Evolutionary conservation across 2,888 invertebrate species (phyloP), one percentile per base, ranked within the genome.

Genomic region (Galerucella nymphaeae): DNA sequence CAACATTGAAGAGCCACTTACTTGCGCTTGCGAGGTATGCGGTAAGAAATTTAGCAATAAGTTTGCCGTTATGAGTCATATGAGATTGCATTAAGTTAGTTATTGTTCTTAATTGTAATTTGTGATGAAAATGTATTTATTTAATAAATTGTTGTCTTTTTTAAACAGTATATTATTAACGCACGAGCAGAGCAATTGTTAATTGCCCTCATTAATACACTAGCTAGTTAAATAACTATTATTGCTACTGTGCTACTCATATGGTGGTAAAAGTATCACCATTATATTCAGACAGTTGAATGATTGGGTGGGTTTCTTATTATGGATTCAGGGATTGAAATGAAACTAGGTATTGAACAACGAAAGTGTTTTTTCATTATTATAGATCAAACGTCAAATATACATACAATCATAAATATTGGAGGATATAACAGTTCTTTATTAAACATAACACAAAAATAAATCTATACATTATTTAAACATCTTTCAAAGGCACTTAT

Each of bases 11-110:
- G 82, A 83, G 73, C 76, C 70, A 0, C 78, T 81, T 72, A 80
- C 73, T n/a, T 77, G 74, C 45, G 76, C 79, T 63, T 83, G 83
- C 62, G 75, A 78, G 9, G 76, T 80, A n/a, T 83, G 83, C 58
- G 78, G 80, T 0, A 83, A 81, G 61, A 73, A 72, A 53, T 81
- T 81, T 55, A 75, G 71, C 6, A 73, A 75, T 13, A 70, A 66
- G 50, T 76, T 76, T 71, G 80, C 80, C 16, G 75, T 80, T 53
- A 59, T 73, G 38, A 78, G 77, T 70, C 80, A 80, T 65, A 76
- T 76, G 76, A 69, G 78, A 61, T 69, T 80, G 53, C 82, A 82
- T 76, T 74, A 63, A 66, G 13, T 42, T 23, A 45, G n/a, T 45
- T 23, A n/a, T 4, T 48, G n/a, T 64, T 64, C 20, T 53, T 53